Evolutionary conservation across 2,113 vertebrate genomes (phyloP), one percentile per base, ranked within the genome.

Genomic region (Monopterus albus): DNA sequence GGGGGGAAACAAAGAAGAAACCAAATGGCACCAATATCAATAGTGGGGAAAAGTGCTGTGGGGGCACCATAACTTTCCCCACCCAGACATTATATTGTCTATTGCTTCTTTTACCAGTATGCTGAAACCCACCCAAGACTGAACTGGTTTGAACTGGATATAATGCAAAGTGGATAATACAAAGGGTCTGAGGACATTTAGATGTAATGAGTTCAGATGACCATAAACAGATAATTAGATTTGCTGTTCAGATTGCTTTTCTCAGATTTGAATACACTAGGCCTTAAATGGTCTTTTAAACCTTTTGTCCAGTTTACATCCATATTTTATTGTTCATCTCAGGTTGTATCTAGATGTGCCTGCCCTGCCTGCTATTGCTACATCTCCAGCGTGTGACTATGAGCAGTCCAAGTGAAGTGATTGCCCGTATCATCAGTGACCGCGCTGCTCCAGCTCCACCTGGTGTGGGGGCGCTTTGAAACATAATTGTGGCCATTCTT

Each of bases 151-250:
- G 59, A 60, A 57, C 20, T 18, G 49, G 36, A 26, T 21, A n/a
- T 11, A 21, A 18, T 55, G 29, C 58, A 61, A 69, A 62, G 57
- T 72, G 35, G 49, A 76, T 64, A 67, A 57, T 47, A 51, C 39
- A 63, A 56, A 73, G 38, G 21, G 26, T 63, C 53, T 15, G 23
- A 57, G 33, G 53, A 52, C 29, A 62, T 81, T 66, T 26, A 29
- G 28, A 53, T 52, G n/a, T 61, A 62, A 75, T 78, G 71, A 53
- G 61, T 45, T 60, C 25, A 57, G 49, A 65, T 69, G 38, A 72
- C 52, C 60, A 39, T 61, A 75, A 51, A 72, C 53, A 59, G 61
- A 55, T 36, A 38, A 71, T 69, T 46, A 46, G 33, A 51, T 49
- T 33, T 58, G 17, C 25, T 49, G 39, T 50, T 36, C 5, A 38